Evolutionary conservation across 2,797 vertebrate species (phyloP), one percentile per base, ranked within the genome.

Genomic region (Spinus pinus): DNA sequence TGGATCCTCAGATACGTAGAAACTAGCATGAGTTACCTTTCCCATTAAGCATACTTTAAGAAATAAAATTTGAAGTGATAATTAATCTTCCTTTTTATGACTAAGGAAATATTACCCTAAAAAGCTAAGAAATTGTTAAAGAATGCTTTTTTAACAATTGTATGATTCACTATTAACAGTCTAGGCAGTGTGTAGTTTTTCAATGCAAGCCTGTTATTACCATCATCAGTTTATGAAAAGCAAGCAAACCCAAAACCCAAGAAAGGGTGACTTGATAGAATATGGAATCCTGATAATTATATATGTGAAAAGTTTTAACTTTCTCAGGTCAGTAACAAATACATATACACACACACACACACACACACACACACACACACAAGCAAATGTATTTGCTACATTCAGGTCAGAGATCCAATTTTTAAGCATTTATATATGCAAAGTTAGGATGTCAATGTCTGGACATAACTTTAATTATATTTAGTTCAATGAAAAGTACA

Each of bases 301-400:
- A 53, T 56, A 18, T 39, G 7, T 47, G 17, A 28, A 10, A 62
- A 73, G 9, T 61, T 33, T 50, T 70, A 57, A 41, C 10, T 64
- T 58, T 66, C 25, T 88, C 15, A 35, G 9, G 4, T 47, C 54
- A 58, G 6, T 61, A 47, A 37, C 10, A 64, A 60, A 51, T 37
- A 7, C 3, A 37, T 8, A 39, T 2, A 31, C 5, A 37, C 2
- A 19, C 1, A 25, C 8, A 35, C 2, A 19, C 1, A 8, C 1
- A 42, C 3, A 64, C 2, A 21, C 1, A 25, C 8, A 35, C 2
- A 19, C 1, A 8, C 1, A 42, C 3, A 64, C 2, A 21, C 1
- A 24, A 2, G 15, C 6, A 60, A 4, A 42, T 2, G 5, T 6
- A 27, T 10, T 30, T 13, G 27, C 3, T 72, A 5, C 25, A 50